Conservation (phyloP, 2,797 vertebrate genomes). For the Echeneis naucrates region DNA sequence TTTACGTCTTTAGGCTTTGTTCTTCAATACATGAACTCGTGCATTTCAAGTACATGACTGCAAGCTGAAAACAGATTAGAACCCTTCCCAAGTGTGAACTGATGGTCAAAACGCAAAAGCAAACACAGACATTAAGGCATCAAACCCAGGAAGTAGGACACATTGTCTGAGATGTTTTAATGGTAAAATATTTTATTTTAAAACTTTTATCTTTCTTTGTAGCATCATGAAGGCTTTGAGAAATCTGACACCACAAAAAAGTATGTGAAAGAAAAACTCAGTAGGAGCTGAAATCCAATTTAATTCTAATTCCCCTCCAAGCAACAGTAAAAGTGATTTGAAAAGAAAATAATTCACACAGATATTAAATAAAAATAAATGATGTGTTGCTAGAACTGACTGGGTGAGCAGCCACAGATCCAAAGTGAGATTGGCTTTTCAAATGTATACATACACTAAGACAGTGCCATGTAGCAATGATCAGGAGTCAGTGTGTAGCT, state of each 20-base stretch:
- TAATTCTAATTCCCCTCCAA: background rate
- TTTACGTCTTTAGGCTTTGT: too few relatives aligned
- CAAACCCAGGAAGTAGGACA: background rate
- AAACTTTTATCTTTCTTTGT: background rate
- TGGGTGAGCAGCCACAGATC: background rate
- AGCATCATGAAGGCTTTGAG: background rate
- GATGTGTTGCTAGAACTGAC: too few relatives aligned
- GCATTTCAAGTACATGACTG: background rate
- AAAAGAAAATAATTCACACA: background rate
- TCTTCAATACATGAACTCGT: background rate
- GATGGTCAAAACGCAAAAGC: background rate
- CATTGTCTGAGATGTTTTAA: background rate
- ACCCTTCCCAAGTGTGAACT: background rate
- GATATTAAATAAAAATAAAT: too few relatives aligned
- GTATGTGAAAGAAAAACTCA: background rate
- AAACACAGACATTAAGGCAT: background rate
- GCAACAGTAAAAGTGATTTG: too few relatives aligned
- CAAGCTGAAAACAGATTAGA: conserved; percentile 1
- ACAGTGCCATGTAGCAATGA: background rate
- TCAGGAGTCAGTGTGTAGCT: background rate
- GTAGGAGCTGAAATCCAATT: background rate
- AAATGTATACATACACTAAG: background rate
- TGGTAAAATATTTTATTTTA: background rate
- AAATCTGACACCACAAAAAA: fast-evolving
- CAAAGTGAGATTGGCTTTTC: background rate